Evolutionary conservation across 2,113 vertebrate genomes (phyloP).

Genomic region (Polypterus bichir): DNA sequence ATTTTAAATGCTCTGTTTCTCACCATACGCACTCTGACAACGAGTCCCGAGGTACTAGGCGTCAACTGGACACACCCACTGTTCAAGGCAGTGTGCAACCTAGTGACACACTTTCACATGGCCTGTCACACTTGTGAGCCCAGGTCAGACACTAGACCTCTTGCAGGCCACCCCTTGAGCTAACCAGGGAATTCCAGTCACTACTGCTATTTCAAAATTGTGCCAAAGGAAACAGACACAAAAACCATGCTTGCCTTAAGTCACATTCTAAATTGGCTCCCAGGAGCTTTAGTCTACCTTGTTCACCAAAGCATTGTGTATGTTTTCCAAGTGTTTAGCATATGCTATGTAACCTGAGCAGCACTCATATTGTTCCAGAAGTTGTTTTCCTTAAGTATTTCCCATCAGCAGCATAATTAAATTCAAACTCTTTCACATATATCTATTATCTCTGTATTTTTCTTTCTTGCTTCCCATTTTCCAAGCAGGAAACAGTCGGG

Average conservation of each 20-base stretch:
- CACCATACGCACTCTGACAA: no score
- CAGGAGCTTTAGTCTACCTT: constrained; percentile 74
- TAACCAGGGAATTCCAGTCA: constrained; percentile 41
- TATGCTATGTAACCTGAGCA: constrained; percentile 73
- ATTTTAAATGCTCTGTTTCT: constrained; percentile 24
- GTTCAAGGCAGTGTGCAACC: constrained; percentile 35
- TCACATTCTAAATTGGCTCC: constrained; percentile 90
- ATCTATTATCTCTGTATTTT: constrained; percentile 36
- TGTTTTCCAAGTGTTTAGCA: constrained; percentile 75
- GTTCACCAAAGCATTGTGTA: constrained; percentile 72
- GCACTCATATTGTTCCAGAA: constrained; percentile 44
- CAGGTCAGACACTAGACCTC: constrained; percentile 19
- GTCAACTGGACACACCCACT: constrained; percentile 12
- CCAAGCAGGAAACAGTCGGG: constrained; percentile 16
- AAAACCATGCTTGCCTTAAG: constrained; percentile 67
- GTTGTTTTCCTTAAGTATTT: constrained; percentile 61
- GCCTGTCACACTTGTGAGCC: constrained; percentile 14
- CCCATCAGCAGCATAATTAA: constrained; percentile 75
- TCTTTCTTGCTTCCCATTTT: constrained; percentile 20
- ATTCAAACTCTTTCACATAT: constrained; percentile 66
- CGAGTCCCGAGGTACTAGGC: no score
- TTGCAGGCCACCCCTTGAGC: constrained; percentile 30
- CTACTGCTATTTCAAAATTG: constrained; percentile 42
- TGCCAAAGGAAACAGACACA: constrained; percentile 47
- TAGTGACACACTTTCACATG: constrained; percentile 20